phyloP scores from a whole-genome alignment of 2,797 vertebrate species.

The Orestias chungarensis region DNA sequence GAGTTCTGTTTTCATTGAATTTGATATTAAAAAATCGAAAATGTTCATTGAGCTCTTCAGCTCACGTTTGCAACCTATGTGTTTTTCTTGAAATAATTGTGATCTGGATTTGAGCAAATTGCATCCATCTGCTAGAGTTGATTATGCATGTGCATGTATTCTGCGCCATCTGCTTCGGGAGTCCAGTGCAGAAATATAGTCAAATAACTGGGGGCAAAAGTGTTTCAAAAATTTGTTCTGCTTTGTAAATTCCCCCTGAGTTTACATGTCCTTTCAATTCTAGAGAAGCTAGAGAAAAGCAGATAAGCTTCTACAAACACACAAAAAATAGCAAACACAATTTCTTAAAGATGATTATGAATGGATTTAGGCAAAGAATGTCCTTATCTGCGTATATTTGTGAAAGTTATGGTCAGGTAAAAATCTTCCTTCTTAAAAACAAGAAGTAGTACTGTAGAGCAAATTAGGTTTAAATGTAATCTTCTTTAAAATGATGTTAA shows the following conservation, averaged over 20 bases:
- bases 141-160: slow-evolving; percentile 4
- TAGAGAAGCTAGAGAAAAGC: neutral
- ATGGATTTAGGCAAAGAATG: neutral
- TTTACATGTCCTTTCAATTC: neutral
- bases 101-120: neutral
- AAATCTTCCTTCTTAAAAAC: neutral
- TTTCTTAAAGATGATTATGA: neutral
- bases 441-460: neutral
- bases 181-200: neutral
- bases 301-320: neutral
- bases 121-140: neutral
- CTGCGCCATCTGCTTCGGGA: neutral
- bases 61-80: neutral
- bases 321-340: neutral
- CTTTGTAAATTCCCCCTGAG: neutral
- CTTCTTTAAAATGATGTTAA: neutral
- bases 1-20: neutral
- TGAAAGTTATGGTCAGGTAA: neutral
- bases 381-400: neutral
- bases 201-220: neutral
- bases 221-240: neutral
- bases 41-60: neutral
- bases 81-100: neutral
- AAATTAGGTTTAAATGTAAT: neutral
- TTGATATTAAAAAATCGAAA: neutral